Conservation (phyloP, 1,140 invertebrate genomes). For the Cydia strobilella region DNA sequence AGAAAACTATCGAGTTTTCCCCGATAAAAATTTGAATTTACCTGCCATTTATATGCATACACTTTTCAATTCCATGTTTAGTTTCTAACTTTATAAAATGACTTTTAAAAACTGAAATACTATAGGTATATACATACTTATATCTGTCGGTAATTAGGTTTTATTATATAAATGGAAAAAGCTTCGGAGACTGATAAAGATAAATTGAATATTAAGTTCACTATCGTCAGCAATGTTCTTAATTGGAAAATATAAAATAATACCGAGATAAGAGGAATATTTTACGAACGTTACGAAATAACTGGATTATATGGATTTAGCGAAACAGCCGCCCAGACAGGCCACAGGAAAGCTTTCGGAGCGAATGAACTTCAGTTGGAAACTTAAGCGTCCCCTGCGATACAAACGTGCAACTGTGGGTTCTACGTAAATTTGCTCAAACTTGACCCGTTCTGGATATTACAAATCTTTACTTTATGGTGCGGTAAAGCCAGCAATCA, state of each 20-base stretch:
- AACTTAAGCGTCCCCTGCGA: constrained; percentile 20
- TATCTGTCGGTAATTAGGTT: background rate
- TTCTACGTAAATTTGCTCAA: constrained; percentile 22
- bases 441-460: constrained; percentile 30
- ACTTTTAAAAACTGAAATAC: too few relatives aligned
- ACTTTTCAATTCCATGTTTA: too few relatives aligned
- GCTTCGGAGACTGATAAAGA: background rate
- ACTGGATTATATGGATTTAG: constrained; percentile 27
- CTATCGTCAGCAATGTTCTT: background rate
- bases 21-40: too few relatives aligned
- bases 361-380: constrained; percentile 22
- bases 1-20: background rate
- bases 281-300: constrained; percentile 15
- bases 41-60: too few relatives aligned
- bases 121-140: background rate
- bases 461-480: constrained; percentile 22
- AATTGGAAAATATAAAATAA: background rate
- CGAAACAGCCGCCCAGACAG: constrained; percentile 18
- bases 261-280: background rate
- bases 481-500: constrained; percentile 14
- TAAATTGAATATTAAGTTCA: constrained; percentile 6
- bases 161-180: background rate
- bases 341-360: constrained; percentile 18
- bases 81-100: background rate
- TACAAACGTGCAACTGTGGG: constrained; percentile 22